phyloP scores from a whole-genome alignment of 2,113 vertebrate species.

The Polyodon spathula region DNA sequence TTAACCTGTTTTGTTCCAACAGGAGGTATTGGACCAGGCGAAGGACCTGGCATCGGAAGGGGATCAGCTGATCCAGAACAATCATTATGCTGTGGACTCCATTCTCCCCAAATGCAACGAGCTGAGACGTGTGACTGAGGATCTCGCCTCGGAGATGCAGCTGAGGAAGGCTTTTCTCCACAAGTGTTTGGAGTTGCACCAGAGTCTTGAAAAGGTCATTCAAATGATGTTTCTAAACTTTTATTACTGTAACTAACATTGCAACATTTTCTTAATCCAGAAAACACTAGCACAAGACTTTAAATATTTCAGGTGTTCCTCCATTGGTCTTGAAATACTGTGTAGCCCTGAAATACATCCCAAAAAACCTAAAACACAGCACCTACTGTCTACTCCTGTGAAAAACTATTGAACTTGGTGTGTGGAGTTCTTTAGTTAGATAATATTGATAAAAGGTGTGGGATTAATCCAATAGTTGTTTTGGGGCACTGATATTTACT shows the following conservation, averaged over 20 bases:
- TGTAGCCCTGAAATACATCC: no score
- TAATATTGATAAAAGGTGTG: not conserved
- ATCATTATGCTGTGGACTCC: slow-evolving; percentile 89
- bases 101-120: slow-evolving; percentile 86
- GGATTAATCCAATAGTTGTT: not conserved
- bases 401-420: no score
- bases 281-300: no score
- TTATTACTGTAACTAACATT: no score
- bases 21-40: slow-evolving; percentile 72
- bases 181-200: slow-evolving; percentile 78
- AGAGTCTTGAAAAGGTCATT: slow-evolving; percentile 75
- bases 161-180: slow-evolving; percentile 59
- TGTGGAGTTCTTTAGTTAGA: not conserved
- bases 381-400: no score
- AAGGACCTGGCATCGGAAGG: slow-evolving; percentile 60
- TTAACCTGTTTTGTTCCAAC: slow-evolving; percentile 13
- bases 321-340: no score
- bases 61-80: slow-evolving; percentile 67
- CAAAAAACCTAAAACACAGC: no score
- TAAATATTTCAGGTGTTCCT: no score
- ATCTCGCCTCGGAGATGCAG: slow-evolving; percentile 40
- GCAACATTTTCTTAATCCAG: no score
- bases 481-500: no score
- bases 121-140: slow-evolving; percentile 60
- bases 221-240: no score